Conservation (phyloP, 2,797 vertebrate genomes). For the Halcyon smyrnensis region DNA sequence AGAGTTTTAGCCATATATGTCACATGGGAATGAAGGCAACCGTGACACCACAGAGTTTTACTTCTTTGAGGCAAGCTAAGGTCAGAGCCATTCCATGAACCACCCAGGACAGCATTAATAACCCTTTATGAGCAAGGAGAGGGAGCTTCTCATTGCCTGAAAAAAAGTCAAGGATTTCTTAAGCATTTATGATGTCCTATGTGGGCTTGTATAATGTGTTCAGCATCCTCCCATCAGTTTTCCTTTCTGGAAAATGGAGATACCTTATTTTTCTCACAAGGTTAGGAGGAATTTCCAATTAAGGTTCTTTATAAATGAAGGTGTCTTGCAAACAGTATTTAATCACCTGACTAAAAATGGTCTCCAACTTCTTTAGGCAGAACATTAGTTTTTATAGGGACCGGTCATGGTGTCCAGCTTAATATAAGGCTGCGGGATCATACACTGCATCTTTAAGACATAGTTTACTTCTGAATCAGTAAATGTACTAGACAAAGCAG, state of each 20-base stretch:
- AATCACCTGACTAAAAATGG: background rate
- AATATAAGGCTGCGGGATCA: conserved; percentile 7
- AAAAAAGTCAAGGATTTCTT: background rate
- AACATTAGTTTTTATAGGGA: background rate
- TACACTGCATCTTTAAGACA: conserved; percentile 76
- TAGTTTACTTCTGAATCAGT: conserved; percentile 79
- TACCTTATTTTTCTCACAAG: background rate
- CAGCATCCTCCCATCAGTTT: background rate
- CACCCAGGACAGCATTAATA: background rate
- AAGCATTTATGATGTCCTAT: background rate
- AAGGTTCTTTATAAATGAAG: background rate
- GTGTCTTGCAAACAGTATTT: background rate
- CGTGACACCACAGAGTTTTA: rapidly evolving
- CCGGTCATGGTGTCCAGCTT: background rate
- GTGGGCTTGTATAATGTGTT: background rate
- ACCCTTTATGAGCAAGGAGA: background rate
- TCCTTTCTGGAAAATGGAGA: background rate
- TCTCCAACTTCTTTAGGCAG: background rate
- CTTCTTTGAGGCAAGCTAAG: background rate
- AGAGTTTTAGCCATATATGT: background rate
- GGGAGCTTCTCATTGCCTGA: background rate
- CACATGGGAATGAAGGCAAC: background rate
- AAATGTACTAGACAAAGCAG: conserved; percentile 76
- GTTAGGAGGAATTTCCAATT: conserved; percentile 19
- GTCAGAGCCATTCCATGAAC: conserved; percentile 14